phyloP scores from a whole-genome alignment of 35 echinoderm and acorn worm genomes.

The Heliocidaris tuberculata region DNA sequence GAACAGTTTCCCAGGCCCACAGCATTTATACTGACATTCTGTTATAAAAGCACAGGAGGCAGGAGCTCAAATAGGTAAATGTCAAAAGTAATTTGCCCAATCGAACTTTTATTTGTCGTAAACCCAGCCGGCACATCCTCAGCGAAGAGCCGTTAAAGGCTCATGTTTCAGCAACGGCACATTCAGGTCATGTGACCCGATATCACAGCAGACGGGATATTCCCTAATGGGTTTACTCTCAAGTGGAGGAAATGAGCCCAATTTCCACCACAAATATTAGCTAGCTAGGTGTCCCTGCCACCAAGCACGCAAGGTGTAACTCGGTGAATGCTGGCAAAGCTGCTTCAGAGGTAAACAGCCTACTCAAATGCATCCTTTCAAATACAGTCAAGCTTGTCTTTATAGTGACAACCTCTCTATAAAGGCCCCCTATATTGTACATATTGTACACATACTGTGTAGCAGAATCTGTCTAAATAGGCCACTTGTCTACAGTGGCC shows the following conservation, averaged over 20 bases:
- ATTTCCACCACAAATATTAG: slow-evolving; percentile 35
- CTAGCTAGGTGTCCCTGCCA: not conserved
- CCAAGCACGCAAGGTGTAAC: slow-evolving; percentile 25
- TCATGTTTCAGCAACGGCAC: not conserved
- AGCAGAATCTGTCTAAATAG: too few relatives aligned
- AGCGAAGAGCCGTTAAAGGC: not conserved
- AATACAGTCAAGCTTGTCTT: too few relatives aligned
- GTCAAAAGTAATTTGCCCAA: slow-evolving; percentile 17
- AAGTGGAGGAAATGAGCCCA: slow-evolving; percentile 27
- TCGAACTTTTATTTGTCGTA: not conserved
- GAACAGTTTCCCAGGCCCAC: not conserved
- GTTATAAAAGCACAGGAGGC: not conserved
- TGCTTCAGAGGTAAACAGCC: not conserved
- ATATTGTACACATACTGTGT: too few relatives aligned
- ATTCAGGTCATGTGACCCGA: slow-evolving; percentile 18
- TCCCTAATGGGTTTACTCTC: slow-evolving; percentile 8
- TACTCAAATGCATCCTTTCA: not conserved
- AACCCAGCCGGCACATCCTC: not conserved
- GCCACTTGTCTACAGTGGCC: too few relatives aligned
- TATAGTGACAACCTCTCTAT: too few relatives aligned
- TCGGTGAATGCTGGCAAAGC: not conserved
- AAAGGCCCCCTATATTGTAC: too few relatives aligned
- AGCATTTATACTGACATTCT: not conserved
- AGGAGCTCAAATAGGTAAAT: not conserved
- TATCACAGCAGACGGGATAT: slow-evolving; percentile 27